A percentile compares a stretch with the other conserved stretches of the same genome.
phyloP scores from a whole-genome alignment of 1,140 invertebrate species.

The Neomicropteryx cornuta region DNA sequence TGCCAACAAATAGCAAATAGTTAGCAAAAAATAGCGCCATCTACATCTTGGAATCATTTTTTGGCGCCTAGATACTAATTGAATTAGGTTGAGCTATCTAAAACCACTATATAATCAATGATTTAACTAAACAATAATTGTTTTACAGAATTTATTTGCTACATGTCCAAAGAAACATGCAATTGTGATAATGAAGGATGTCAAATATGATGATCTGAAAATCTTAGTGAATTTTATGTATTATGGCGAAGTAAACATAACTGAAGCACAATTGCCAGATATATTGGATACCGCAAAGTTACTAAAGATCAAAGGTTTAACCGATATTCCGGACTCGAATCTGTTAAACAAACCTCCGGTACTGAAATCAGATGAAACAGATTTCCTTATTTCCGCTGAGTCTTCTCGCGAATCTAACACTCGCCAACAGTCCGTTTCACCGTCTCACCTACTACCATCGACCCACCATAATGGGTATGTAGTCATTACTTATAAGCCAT shows the following conservation, averaged over 20 bases:
- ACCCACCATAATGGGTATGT: slow-evolving; percentile 23
- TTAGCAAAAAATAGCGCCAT: too few species aligned
- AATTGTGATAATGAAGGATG: slow-evolving; percentile 83
- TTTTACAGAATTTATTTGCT: too few species aligned
- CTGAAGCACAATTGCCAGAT: slow-evolving; percentile 73
- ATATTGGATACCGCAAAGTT: slow-evolving; percentile 80
- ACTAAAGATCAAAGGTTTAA: slow-evolving; percentile 76
- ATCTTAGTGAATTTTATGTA: slow-evolving; percentile 90
- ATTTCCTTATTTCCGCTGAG: slow-evolving; percentile 37
- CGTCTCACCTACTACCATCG: slow-evolving; percentile 21
- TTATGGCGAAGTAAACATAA: slow-evolving; percentile 83
- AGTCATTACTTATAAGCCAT: too few species aligned
- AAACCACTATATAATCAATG: too few species aligned
- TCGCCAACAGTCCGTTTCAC: slow-evolving; percentile 35
- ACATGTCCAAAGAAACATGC: too few species aligned
- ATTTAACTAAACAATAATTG: too few species aligned
- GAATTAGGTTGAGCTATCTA: too few species aligned
- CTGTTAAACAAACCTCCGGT: slow-evolving; percentile 54
- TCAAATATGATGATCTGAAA: slow-evolving; percentile 73
- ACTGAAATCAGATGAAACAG: slow-evolving; percentile 33
- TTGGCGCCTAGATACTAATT: too few species aligned
- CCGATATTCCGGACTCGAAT: slow-evolving; percentile 68
- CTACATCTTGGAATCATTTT: too few species aligned
- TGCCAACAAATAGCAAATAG: too few species aligned
- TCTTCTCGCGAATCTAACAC: slow-evolving; percentile 34